These are phyloP conservation scores for Drosophila watanabei DNA, from an alignment of 1,140 invertebrate genomes.

Conservation along the genomic window DNA sequence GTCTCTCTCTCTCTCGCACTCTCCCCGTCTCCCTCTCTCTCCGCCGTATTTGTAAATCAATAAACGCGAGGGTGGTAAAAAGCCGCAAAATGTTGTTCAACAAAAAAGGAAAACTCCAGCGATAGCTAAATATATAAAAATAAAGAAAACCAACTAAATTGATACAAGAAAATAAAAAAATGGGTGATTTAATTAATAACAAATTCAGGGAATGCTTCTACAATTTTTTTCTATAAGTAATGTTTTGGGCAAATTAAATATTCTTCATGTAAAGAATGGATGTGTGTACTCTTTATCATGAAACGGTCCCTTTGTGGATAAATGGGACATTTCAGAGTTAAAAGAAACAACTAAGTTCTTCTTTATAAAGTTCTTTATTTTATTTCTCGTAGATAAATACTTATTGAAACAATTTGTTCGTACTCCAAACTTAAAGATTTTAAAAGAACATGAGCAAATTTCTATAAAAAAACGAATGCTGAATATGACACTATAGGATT, in stretches of 20 bases:
- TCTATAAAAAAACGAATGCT: not conserved
- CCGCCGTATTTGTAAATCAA: conserved; percentile 81
- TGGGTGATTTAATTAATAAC: not conserved
- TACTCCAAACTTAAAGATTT: not conserved
- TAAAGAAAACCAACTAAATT: not conserved
- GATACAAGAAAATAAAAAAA: not conserved
- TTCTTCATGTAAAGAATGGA: no score
- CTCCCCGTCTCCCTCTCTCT: conserved; percentile 31
- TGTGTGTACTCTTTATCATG: not conserved
- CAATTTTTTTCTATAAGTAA: not conserved
- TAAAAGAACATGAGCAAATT: no score
- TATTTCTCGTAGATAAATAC: not conserved
- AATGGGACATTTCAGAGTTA: no score
- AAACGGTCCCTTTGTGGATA: not conserved
- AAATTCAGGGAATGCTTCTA: not conserved
- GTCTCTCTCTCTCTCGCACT: conserved; percentile 6
- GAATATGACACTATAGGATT: not conserved
- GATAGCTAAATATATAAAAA: conserved; percentile 20
- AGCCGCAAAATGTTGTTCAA: conserved; percentile 73
- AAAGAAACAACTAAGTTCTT: not conserved
- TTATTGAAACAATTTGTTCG: not conserved
- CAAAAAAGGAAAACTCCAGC: conserved; percentile 27
- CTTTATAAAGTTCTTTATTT: not conserved
- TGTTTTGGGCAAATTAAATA: not conserved
- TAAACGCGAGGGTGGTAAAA: conserved; percentile 81